Conservation (phyloP, 2,888 invertebrate genomes). For the Apotomis turbidana region DNA sequence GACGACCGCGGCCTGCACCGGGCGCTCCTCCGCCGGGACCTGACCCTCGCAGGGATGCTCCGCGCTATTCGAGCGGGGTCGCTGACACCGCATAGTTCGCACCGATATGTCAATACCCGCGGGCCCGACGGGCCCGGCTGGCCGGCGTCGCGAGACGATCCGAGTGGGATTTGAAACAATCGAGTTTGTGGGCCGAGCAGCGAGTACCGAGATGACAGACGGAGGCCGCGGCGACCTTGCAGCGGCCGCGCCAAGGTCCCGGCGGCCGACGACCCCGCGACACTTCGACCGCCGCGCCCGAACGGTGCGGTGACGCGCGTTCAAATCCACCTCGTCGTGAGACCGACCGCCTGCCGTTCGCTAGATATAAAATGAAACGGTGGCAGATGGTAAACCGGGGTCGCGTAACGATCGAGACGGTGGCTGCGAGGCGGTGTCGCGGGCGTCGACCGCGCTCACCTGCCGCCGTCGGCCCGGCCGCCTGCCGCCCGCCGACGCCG, state of each 20-base stretch:
- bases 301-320: conserved; percentile 28
- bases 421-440: conserved; percentile 6
- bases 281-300: conserved; percentile 41
- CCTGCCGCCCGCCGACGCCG: conserved; percentile 43
- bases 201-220: conserved; percentile 18
- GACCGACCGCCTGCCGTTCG: neutral
- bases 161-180: conserved; percentile 6
- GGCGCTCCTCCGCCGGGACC: conserved; percentile 18
- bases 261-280: conserved; percentile 60
- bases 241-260: conserved; percentile 63
- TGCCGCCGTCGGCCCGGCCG: conserved; percentile 43
- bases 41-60: conserved; percentile 35
- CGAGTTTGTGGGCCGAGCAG: conserved; percentile 1
- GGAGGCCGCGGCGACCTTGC: conserved; percentile 59
- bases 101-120: conserved; percentile 22
- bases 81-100: conserved; percentile 30
- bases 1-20: conserved; percentile 41
- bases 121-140: neutral
- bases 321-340: conserved; percentile 20
- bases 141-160: neutral
- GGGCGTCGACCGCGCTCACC: conserved; percentile 39
- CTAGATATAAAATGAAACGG: neutral
- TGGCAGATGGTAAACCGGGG: neutral
- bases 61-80: conserved; percentile 23
- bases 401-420: neutral